Percentiles rank a stretch among this genome's conserved stretches.
Conservation (phyloP, 1,140 invertebrate species). For the Aethina tumida region DNA sequence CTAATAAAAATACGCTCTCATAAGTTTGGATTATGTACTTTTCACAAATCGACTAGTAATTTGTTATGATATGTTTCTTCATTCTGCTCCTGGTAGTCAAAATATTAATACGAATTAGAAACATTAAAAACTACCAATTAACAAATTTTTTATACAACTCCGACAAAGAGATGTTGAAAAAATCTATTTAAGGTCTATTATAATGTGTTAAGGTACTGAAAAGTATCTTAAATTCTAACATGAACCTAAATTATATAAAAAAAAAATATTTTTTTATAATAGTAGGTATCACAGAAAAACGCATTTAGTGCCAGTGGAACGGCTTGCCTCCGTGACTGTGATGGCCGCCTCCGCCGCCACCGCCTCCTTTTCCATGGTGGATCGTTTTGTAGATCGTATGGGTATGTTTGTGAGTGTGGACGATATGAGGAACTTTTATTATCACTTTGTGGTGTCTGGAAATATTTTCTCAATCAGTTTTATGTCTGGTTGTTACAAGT, state of each 20-base stretch:
- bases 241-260: too few species aligned
- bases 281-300: conserved; percentile 1
- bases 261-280: too few species aligned
- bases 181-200: neutral
- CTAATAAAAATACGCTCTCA: too few species aligned
- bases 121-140: neutral
- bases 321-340: conserved; percentile 16
- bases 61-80: too few species aligned
- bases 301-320: conserved; percentile 12
- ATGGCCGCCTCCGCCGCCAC: conserved; percentile 9
- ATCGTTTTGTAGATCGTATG: conserved; percentile 53
- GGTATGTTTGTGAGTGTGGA: conserved; percentile 53
- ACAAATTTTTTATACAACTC: neutral
- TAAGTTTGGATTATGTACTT: too few species aligned
- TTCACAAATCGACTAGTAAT: too few species aligned
- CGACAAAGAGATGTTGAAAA: neutral
- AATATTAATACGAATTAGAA: conserved; percentile 1
- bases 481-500: too few species aligned
- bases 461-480: too few species aligned
- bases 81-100: too few species aligned
- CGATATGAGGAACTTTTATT: conserved; percentile 49
- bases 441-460: conserved; percentile 39
- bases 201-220: too few species aligned
- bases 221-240: too few species aligned
- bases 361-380: conserved; percentile 36